Evolutionary conservation across 2,113 vertebrate genomes (phyloP).

Genomic region (Phylloscopus trochilus): DNA sequence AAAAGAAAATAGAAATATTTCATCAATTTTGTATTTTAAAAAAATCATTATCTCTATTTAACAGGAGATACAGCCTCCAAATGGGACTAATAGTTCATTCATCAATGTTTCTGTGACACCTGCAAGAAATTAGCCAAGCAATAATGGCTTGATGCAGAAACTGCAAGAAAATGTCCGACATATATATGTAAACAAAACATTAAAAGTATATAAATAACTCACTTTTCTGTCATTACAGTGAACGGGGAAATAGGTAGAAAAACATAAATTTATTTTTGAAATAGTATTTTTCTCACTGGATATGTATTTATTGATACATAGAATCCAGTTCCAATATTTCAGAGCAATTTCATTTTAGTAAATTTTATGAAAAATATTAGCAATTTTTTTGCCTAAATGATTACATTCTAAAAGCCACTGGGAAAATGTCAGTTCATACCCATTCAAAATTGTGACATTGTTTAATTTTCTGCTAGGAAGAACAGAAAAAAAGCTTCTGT

Average conservation of each 20-base stretch:
- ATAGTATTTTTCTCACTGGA: background rate
- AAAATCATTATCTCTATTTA: background rate
- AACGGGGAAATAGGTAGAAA: background rate
- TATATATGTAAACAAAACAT: background rate
- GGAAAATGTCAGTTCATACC: slow-evolving; percentile 12
- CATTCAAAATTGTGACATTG: slow-evolving; percentile 34
- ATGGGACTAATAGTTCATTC: background rate
- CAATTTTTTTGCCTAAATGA: background rate
- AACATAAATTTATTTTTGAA: background rate
- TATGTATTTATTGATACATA: background rate
- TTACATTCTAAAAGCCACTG: background rate
- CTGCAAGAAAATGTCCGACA: background rate
- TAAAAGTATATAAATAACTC: background rate
- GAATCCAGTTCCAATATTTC: background rate
- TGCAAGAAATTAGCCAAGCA: background rate
- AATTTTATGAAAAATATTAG: background rate
- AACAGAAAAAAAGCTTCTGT: slow-evolving; percentile 28
- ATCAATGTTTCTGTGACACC: background rate
- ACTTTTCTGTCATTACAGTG: background rate
- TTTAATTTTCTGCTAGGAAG: slow-evolving; percentile 63
- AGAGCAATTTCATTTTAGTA: background rate
- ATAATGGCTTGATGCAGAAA: background rate
- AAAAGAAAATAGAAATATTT: background rate
- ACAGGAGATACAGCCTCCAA: background rate
- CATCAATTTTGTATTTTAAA: background rate